Conservation (phyloP, 2,797 vertebrate species). For the Cryptoblepharus egeriae region DNA sequence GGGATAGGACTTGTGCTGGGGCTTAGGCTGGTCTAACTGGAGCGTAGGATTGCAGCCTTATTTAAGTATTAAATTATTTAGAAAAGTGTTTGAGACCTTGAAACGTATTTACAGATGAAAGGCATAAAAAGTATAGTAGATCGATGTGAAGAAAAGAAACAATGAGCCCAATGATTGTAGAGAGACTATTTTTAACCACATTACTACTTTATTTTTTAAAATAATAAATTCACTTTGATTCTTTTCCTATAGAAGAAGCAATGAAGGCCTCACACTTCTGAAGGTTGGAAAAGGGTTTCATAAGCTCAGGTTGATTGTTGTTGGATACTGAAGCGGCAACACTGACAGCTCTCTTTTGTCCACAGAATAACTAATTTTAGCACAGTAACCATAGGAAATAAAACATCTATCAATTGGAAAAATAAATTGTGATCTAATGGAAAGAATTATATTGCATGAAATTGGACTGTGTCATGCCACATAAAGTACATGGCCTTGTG, state of each 20-base stretch:
- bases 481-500: background rate
- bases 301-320: background rate
- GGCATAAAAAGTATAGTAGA: background rate
- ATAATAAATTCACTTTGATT: constrained; percentile 1
- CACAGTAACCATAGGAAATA: constrained; percentile 23
- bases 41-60: too few species aligned
- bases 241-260: constrained; percentile 4
- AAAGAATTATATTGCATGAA: constrained; percentile 22
- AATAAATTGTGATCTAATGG: constrained; percentile 23
- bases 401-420: constrained; percentile 30
- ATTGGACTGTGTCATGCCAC: background rate
- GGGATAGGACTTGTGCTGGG: too few species aligned
- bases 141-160: background rate
- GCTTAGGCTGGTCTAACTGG: too few species aligned
- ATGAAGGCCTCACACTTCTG: background rate
- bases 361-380: constrained; percentile 14
- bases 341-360: constrained; percentile 12
- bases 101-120: background rate
- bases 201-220: background rate
- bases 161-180: background rate
- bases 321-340: background rate
- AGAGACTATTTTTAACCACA: constrained; percentile 1
- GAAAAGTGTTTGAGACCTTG: background rate
- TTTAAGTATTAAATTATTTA: background rate
- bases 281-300: background rate